Conservation (phyloP, 2,797 vertebrate species). For the Hypotaenidia okinawae region DNA sequence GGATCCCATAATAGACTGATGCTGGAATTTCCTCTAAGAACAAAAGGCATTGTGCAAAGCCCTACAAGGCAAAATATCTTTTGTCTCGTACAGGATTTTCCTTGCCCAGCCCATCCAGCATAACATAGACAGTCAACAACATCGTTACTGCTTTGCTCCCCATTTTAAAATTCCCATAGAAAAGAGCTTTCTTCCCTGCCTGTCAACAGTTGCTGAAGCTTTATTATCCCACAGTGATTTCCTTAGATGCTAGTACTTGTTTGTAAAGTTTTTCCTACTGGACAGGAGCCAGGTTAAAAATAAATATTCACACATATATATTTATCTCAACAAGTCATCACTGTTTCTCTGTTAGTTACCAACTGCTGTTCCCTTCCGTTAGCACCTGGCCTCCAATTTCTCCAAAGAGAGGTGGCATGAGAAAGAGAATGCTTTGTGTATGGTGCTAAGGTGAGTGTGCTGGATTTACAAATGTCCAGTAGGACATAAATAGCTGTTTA, state of each 20-base stretch:
- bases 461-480: not conserved
- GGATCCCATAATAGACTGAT: not conserved
- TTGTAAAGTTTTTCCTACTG: not conserved
- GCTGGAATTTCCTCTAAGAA: not conserved
- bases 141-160: not conserved
- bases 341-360: not conserved
- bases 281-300: not conserved
- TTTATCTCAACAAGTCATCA: not conserved
- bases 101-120: not conserved
- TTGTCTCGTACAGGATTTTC: not conserved
- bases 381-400: not conserved
- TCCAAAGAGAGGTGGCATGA: not conserved
- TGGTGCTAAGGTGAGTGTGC: not conserved
- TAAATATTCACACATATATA: not conserved
- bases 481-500: not conserved
- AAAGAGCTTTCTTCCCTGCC: not conserved
- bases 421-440: not conserved
- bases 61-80: not conserved
- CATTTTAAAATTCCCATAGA: not conserved
- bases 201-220: not conserved
- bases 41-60: not conserved
- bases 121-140: not conserved
- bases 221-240: not conserved
- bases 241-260: not conserved
- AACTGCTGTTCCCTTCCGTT: not conserved